Conservation (phyloP, 2,797 vertebrate species). For the Coregonus ussuriensis region DNA sequence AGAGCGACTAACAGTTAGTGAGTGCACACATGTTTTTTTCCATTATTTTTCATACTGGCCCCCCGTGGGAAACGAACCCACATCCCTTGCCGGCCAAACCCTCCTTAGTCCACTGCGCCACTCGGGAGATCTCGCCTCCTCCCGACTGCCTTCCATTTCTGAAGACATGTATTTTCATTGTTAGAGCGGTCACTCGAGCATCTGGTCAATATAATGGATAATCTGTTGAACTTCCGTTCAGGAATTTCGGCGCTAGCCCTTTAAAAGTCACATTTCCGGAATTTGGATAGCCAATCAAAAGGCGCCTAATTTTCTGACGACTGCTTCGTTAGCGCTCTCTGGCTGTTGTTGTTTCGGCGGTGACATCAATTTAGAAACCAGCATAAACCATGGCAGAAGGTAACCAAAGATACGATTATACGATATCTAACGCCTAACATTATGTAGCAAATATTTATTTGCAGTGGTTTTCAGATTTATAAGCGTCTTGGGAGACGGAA, state of each 20-base stretch:
- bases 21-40: no score
- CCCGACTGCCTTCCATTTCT: no score
- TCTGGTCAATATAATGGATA: no score
- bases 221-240: not conserved
- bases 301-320: not conserved
- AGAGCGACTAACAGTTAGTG: no score
- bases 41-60: no score
- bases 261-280: not conserved
- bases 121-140: no score
- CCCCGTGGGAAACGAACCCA: no score
- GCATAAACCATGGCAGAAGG: not conserved
- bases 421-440: not conserved
- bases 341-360: not conserved
- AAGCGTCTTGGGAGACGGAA: not conserved
- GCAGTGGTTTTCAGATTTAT: not conserved
- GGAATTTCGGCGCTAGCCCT: not conserved
- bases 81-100: no score
- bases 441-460: not conserved
- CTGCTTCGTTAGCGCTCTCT: not conserved
- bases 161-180: no score
- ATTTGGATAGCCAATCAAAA: not conserved
- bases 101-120: no score
- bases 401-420: not conserved
- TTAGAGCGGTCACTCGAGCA: no score
- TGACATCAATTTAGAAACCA: not conserved